phyloP scores from a whole-genome alignment of 2,113 vertebrate species.

The Collichthys lucidus region DNA sequence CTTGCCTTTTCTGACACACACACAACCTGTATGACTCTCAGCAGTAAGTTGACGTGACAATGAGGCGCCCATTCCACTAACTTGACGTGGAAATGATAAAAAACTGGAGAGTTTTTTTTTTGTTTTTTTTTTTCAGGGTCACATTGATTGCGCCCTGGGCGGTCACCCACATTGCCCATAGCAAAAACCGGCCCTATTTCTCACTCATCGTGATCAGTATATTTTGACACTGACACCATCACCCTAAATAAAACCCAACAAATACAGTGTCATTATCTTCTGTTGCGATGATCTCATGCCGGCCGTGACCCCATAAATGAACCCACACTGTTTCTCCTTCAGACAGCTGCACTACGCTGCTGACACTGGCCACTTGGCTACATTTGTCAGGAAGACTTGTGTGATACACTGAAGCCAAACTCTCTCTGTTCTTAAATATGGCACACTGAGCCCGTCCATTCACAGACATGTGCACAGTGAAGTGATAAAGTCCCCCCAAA shows the following conservation, averaged over 20 bases:
- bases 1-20: too few species aligned
- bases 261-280: slow-evolving; percentile 14
- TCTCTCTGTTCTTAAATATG: slow-evolving; percentile 16
- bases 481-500: slow-evolving; percentile 20
- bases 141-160: too few species aligned
- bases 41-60: too few species aligned
- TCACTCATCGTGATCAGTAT: too few species aligned
- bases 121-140: too few species aligned
- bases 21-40: too few species aligned
- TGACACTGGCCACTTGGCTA: slow-evolving; percentile 22
- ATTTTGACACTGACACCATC: not conserved
- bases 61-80: too few species aligned
- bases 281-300: slow-evolving; percentile 24
- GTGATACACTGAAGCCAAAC: slow-evolving; percentile 19
- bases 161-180: too few species aligned
- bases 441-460: slow-evolving; percentile 15
- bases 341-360: slow-evolving; percentile 6
- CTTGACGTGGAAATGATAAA: too few species aligned
- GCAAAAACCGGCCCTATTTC: too few species aligned
- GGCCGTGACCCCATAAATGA: slow-evolving; percentile 19
- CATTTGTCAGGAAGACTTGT: slow-evolving; percentile 10
- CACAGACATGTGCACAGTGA: slow-evolving; percentile 20
- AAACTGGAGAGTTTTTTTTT: too few species aligned
- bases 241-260: slow-evolving; percentile 16
- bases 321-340: slow-evolving; percentile 3